Evolutionary conservation across 2,888 invertebrate genomes (phyloP).

Genomic region (Acleris cristana): DNA sequence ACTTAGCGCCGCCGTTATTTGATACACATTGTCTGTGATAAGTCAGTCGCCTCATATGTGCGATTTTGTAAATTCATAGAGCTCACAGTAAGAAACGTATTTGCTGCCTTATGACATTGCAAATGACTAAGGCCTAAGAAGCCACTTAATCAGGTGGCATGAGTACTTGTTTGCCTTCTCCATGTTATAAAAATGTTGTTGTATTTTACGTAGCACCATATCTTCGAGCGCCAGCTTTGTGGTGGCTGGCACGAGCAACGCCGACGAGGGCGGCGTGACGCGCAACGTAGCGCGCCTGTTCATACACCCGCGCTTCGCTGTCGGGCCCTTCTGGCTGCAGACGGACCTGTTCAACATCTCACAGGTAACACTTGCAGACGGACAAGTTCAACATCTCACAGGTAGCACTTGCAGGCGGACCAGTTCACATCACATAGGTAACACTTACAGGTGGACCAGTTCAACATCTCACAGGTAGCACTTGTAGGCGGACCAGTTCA

Average conservation of each 20-base stretch:
- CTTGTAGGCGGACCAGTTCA: no score
- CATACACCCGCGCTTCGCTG: constrained; percentile 38
- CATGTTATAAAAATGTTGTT: no score
- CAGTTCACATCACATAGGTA: constrained; percentile 36
- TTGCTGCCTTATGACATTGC: no score
- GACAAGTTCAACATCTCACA: constrained; percentile 32
- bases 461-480: not conserved
- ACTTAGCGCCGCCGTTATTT: no score
- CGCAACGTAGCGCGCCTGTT: constrained; percentile 51
- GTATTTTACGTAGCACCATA: constrained; percentile 52
- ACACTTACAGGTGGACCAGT: constrained; percentile 13
- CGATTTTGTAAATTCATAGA: no score
- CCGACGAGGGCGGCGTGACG: constrained; percentile 55
- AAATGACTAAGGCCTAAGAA: no score
- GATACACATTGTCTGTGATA: no score
- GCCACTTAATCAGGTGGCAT: no score
- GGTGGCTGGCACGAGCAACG: constrained; percentile 70
- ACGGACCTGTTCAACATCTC: constrained; percentile 26
- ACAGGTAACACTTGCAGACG: constrained; percentile 33
- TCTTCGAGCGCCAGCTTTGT: constrained; percentile 58
- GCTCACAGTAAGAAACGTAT: no score
- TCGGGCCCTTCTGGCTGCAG: constrained; percentile 38
- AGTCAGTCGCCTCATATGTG: no score
- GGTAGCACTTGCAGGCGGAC: constrained; percentile 26
- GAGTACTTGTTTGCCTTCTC: no score